phyloP scores from a whole-genome alignment of 1,140 invertebrate species.

The Drosophila lowei region DNA sequence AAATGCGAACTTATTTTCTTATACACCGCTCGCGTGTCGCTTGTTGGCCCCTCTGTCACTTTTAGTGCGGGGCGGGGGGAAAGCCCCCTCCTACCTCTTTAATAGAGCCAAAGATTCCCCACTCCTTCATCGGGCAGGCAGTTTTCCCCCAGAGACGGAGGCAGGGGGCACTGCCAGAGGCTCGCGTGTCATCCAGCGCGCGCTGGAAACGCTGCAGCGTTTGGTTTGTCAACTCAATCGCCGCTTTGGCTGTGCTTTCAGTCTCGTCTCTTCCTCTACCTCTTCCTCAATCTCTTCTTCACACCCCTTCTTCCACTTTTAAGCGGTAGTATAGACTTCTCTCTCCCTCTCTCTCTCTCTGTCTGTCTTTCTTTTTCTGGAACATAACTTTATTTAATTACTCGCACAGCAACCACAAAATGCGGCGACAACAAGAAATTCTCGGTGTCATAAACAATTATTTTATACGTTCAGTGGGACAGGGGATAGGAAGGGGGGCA shows the following conservation, averaged over 20 bases:
- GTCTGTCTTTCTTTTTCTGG: conserved; percentile 14
- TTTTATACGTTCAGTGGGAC: conserved; percentile 40
- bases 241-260: conserved; percentile 11
- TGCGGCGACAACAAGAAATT: conserved; percentile 63
- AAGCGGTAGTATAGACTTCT: not conserved
- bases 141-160: too few species aligned
- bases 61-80: too few species aligned
- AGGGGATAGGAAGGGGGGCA: not conserved
- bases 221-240: conserved; percentile 61
- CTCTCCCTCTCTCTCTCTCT: conserved; percentile 11
- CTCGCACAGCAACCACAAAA: conserved; percentile 51
- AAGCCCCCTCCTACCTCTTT: not conserved
- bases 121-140: not conserved
- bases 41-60: too few species aligned
- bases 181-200: conserved; percentile 62
- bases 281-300: conserved; percentile 20
- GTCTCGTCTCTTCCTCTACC: conserved; percentile 7
- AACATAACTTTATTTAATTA: conserved; percentile 79
- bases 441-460: conserved; percentile 76
- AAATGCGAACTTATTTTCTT: not conserved
- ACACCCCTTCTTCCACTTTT: too few species aligned
- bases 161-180: too few species aligned
- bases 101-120: not conserved
- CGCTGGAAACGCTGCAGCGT: too few species aligned
- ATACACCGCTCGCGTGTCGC: conserved; percentile 39